phyloP scores from a whole-genome alignment of 2,888 invertebrate genomes.

The Platypus cylindrus region DNA sequence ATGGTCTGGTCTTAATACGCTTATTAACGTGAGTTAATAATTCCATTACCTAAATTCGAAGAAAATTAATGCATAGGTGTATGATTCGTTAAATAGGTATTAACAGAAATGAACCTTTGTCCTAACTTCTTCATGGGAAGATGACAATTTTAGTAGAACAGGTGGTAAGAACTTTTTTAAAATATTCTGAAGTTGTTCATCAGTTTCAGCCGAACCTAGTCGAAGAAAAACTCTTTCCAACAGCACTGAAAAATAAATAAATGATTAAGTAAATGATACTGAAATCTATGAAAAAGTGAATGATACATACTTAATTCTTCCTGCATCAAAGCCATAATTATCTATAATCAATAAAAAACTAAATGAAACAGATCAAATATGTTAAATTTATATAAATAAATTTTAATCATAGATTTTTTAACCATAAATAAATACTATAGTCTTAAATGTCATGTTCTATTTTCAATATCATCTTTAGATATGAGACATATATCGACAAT shows the following conservation, averaged over 20 bases:
- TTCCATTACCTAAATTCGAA: conserved; percentile 65
- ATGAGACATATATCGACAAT: too few relatives aligned
- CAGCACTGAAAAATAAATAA: conserved; percentile 46
- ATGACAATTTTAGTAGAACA: conserved; percentile 79
- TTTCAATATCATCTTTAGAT: too few relatives aligned
- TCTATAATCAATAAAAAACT: too few relatives aligned
- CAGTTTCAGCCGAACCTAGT: conserved; percentile 77
- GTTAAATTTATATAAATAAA: too few relatives aligned
- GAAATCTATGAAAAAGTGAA: too few relatives aligned
- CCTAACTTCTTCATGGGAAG: conserved; percentile 71
- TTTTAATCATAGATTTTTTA: too few relatives aligned
- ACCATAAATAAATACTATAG: too few relatives aligned
- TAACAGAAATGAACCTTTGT: conserved; percentile 28
- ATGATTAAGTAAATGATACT: conserved; percentile 1
- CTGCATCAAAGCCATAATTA: too few relatives aligned
- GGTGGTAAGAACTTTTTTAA: conserved; percentile 76
- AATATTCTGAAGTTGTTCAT: conserved; percentile 74
- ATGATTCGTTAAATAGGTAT: not conserved
- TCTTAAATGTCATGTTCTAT: too few relatives aligned
- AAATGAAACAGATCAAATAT: too few relatives aligned
- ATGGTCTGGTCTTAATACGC: conserved; percentile 69
- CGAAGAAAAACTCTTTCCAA: conserved; percentile 81
- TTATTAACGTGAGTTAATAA: conserved; percentile 84
- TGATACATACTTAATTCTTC: too few relatives aligned
- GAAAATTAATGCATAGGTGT: conserved; percentile 1